Evolutionary conservation across 2,888 invertebrate genomes (phyloP), one percentile per base, ranked within the genome.

Genomic region (Schizaphis graminum): DNA sequence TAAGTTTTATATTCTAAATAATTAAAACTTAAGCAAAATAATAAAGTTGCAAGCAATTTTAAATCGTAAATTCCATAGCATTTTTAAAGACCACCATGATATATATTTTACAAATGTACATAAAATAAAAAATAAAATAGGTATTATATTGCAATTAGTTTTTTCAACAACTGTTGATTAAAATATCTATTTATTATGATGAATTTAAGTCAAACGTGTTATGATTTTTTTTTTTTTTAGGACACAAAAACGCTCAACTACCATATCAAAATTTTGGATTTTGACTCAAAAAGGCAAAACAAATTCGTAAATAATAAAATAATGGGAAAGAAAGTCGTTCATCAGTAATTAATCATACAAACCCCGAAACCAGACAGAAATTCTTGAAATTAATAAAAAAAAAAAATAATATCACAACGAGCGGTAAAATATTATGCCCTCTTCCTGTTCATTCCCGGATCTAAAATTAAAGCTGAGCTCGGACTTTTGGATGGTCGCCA

Each of bases 391-490:
- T 11, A 26, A 85, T 44, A 44, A 8, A 35, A 56, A 88, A 56
- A 88, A 88, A 35, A 24, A 57, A 53, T 57, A 88, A 41, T n/a
- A 53, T 11, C 4, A 7, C 13, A 28, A 85, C 24, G 1, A 7
- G 44, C 1, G 10, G 28, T 4, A 44, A 85, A 35, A 49, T 41
- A 89, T 90, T 67, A 41, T 8, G 21, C 8, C 35, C 67, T 35
- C n/a, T 16, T 35, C 61, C 61, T n/a, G 13, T 3, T 56, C 21
- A 57, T 85, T 86, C n/a, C 93, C 86, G 61, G 90, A 91, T 94
- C 94, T 94, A 94, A 94, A 94, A 91, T 94, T 94, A 94, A 94
- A 94, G 85, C 91, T 53, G 91, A 94, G 94, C 94, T 86, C 91
- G 61, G 61, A 28, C 86, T 21, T 41, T 56, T 44, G 67, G 86